phyloP scores from a whole-genome alignment of 2,888 invertebrate species.

The Oscheius sp. region DNA sequence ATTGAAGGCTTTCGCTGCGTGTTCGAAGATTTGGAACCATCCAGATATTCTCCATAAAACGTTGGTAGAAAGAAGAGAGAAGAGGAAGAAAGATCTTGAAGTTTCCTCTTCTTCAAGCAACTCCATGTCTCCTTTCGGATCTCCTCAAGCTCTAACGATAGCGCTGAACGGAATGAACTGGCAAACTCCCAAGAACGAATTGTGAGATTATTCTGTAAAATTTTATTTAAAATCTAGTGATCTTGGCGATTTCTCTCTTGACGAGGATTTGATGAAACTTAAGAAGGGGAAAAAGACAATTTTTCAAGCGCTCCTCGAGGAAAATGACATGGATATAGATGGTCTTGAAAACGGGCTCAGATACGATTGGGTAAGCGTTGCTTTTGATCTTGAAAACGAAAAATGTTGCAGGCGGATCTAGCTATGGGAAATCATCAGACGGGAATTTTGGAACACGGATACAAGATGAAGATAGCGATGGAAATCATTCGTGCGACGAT shows the following conservation, averaged over 20 bases:
- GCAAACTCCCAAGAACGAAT: background rate
- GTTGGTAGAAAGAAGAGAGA: constrained; percentile 30
- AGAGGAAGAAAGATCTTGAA: constrained; percentile 12
- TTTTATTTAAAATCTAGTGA: too few species aligned
- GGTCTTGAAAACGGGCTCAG: constrained; percentile 32
- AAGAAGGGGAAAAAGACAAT: constrained; percentile 9
- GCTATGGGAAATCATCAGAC: constrained; percentile 78
- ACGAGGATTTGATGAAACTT: background rate
- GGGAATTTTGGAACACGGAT: constrained; percentile 89
- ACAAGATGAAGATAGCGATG: constrained; percentile 92
- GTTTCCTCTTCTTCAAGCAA: background rate
- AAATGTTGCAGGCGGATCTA: constrained; percentile 71
- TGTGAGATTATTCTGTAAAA: too few species aligned
- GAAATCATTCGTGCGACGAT: constrained; percentile 89
- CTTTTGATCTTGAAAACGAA: background rate
- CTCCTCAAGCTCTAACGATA: too few species aligned
- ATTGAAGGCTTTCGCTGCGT: constrained; percentile 95
- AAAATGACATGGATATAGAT: constrained; percentile 36
- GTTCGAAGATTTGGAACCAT: constrained; percentile 82
- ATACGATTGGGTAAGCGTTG: constrained; percentile 44
- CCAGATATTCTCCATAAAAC: constrained; percentile 71
- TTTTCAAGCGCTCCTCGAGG: constrained; percentile 6
- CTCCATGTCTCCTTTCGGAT: background rate
- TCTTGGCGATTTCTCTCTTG: background rate
- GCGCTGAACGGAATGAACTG: too few species aligned